Base-by-base conservation (phyloP, 2,797 vertebrate species). In the Intellagama lesueurii region DNA sequence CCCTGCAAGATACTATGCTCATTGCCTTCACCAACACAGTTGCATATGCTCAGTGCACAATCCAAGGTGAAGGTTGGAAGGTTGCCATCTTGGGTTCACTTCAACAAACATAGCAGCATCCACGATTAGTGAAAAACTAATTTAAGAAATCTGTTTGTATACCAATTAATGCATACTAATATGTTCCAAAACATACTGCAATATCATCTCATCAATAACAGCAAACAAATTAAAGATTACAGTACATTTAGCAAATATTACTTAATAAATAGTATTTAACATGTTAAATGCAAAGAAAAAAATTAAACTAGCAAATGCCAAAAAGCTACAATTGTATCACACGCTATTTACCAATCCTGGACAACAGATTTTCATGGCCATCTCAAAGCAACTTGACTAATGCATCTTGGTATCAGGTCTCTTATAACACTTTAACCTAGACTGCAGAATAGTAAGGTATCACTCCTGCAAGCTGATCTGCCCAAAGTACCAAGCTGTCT, bases 371-470 rank as follows among this genome's bases (percentile, higher is more conserved):
- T 0, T 85, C 0, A 0, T 0, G 40, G 19, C 35, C 40, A 76
- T 26, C 70, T 35, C 76, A 75, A 76, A 47, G 56, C 70, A 47
- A 64, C 82, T 79, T 56, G 85, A 72, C 26, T 72, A 85, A 85
- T 64, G 35, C 24, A 66, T 81, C 83, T 17, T 81, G 1, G 60
- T 56, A 80, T 80, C 77, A 81, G 8, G 52, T 73, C 52, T 88
- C 83, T 80, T 85, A 64, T 80, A 66, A 73, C 77, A 72, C 81
- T 73, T 78, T 85, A 89, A 30, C 81, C 44, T 35, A 89, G 35
- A 80, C 26, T 80, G 24, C 47, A 64, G 83, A 66, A 81, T 40
- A 60, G 68, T 30, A 89, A 81, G 69, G 77, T 64, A 85, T 89
- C 68, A 85, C 30, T 80, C 24, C 14, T 81, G 88, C 40, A 91